Percentiles rank a stretch among this genome's conserved stretches.
phyloP scores from a whole-genome alignment of 2,113 vertebrate species.

The Salvelinus sp. region DNA sequence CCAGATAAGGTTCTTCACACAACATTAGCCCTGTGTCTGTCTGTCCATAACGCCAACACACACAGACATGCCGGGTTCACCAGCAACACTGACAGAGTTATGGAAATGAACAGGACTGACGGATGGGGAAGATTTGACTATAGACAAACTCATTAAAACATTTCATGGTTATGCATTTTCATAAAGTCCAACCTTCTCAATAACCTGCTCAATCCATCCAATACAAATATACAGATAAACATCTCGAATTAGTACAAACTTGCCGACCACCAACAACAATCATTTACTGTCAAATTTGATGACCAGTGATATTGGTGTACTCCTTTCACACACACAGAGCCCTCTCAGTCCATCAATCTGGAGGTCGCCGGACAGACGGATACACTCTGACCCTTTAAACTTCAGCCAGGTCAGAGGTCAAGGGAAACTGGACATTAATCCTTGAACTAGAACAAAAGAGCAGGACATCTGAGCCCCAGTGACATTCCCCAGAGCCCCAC shows the following conservation, averaged over 20 bases:
- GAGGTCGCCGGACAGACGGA: background rate
- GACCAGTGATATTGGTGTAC: background rate
- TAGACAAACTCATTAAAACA: background rate
- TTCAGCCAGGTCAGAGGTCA: slow-evolving; percentile 51
- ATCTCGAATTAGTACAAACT: background rate
- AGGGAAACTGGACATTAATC: slow-evolving; percentile 46
- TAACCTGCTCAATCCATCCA: background rate
- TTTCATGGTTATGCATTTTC: background rate
- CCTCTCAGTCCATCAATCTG: background rate
- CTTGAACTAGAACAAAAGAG: slow-evolving; percentile 44
- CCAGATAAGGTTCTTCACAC: slow-evolving; percentile 19
- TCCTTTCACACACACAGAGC: background rate
- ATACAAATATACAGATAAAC: background rate
- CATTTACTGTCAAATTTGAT: background rate
- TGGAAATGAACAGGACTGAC: background rate
- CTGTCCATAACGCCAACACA: slow-evolving; percentile 11
- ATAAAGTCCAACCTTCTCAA: background rate
- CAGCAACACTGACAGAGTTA: background rate
- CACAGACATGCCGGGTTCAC: slow-evolving; percentile 17
- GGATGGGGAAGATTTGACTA: background rate
- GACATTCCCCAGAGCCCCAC: background rate
- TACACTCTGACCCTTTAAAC: slow-evolving; percentile 53
- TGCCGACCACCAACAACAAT: background rate
- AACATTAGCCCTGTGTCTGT: background rate
- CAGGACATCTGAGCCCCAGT: slow-evolving; percentile 31